Base-by-base conservation (phyloP, 2,113 vertebrate genomes). In the Leucopsar rothschildi region DNA sequence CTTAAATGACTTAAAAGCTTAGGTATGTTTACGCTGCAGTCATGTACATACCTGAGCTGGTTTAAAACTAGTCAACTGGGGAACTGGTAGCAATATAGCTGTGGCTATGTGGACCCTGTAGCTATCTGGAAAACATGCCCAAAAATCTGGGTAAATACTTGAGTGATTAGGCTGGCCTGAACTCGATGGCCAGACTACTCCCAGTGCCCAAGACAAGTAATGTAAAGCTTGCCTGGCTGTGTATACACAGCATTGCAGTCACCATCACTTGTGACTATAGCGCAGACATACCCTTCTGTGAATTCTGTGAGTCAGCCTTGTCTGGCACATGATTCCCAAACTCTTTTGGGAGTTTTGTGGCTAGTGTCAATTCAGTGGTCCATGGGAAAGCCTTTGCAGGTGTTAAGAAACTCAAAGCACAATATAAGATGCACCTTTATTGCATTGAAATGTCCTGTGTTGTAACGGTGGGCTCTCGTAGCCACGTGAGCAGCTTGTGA, bases 361-460 rank as follows among this genome's bases (percentile, higher is more conserved):
- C 45, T 64, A 21, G 35, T 1, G 1, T 40, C 52, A 68, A 31
- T 65, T 71, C 65, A 4, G 39, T 7, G 40, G 65, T 70, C 39
- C 35, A 6, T 2, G 2, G 56, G 47, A 90, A 70, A 73, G 47
- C 44, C 70, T 87, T 66, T 65, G n/a, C 63, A 87, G 63, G 9
- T 64, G 14, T 42, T 61, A 15, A 72, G 76, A 73, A 33, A 21
- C 33, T 88, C 33, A 8, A n/a, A 57, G 17, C 31, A 33, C 35
- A 15, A 11, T 8, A 3, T 21, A 31, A 47, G 59, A 19, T 65
- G 21, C 1, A 0, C 29, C 49, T 92, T 42, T 63, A 33, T 8
- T 39, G 31, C 2, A 0, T 2, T 49, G 42, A 69, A 59, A 17
- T 2, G 20, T 72, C 39, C 35, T 4, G 0, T 44, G 2, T 57